Percentiles rank a stretch among this genome's conserved stretches.
phyloP scores from a whole-genome alignment of 2,797 vertebrate genomes.

The Spinibarbus caldwelli region DNA sequence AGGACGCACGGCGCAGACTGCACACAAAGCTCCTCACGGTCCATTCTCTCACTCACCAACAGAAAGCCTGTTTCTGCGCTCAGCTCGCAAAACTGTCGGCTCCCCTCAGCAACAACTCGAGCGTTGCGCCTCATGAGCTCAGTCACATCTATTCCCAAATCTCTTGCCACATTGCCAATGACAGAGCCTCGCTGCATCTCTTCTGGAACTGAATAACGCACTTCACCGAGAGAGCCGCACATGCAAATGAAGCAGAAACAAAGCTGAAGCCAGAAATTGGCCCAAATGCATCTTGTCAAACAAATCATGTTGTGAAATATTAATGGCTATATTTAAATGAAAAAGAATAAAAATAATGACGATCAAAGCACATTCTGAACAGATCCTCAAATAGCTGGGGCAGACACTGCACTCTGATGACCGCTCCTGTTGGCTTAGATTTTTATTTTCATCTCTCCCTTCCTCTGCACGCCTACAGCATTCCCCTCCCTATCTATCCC shows the following conservation, averaged over 20 bases:
- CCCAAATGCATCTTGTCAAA: background rate
- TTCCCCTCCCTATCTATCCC: constrained; percentile 9
- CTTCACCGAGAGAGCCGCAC: constrained; percentile 61
- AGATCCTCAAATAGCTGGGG: background rate
- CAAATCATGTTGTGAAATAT: constrained; percentile 11
- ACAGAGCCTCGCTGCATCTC: constrained; percentile 77
- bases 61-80: constrained; percentile 71
- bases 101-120: constrained; percentile 75
- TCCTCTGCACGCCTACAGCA: constrained; percentile 52
- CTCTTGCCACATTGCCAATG: constrained; percentile 77
- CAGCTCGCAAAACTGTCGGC: constrained; percentile 70
- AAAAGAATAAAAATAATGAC: background rate
- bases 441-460: constrained; percentile 29
- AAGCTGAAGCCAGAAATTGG: background rate
- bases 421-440: constrained; percentile 12
- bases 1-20: constrained; percentile 65
- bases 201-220: constrained; percentile 77
- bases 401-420: background rate
- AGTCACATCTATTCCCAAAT: constrained; percentile 73
- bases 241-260: constrained; percentile 1
- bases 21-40: constrained; percentile 73
- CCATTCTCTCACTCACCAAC: constrained; percentile 73
- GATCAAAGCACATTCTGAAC: constrained; percentile 9
- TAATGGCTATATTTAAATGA: background rate
- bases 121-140: constrained; percentile 72